Evolutionary conservation across 2,113 vertebrate species (phyloP).

Genomic region (Potamarius usumacintae): DNA sequence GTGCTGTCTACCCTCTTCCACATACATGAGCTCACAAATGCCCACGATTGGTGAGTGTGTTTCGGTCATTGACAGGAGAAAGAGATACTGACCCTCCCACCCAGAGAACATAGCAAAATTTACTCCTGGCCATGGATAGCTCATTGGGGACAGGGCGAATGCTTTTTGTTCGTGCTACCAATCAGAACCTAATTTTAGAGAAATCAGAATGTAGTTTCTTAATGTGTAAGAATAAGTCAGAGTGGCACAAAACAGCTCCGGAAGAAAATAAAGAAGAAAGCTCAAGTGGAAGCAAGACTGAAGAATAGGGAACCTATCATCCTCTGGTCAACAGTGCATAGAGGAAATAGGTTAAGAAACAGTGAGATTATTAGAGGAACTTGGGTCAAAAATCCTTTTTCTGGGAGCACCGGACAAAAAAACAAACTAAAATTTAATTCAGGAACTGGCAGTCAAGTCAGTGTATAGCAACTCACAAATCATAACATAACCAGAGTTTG

Average conservation of each 20-base stretch:
- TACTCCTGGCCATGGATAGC: neutral
- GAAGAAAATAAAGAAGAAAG: neutral
- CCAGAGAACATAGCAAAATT: neutral
- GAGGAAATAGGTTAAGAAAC: neutral
- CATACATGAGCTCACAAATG: neutral
- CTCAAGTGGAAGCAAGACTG: neutral
- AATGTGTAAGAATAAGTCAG: neutral
- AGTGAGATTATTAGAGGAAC: neutral
- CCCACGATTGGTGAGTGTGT: neutral
- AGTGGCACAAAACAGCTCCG: neutral
- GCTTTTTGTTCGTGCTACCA: neutral
- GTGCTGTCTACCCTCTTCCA: neutral
- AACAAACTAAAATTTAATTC: neutral
- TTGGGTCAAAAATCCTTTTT: neutral
- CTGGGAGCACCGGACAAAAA: neutral
- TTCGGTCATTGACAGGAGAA: neutral
- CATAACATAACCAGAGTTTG: neutral
- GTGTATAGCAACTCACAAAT: neutral
- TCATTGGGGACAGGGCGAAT: neutral
- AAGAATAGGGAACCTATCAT: neutral
- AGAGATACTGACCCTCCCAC: neutral
- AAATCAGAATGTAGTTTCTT: neutral
- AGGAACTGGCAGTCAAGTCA: neutral
- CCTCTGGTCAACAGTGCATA: neutral
- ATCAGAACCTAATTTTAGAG: neutral